phyloP scores from a whole-genome alignment of 1,140 invertebrate species.

The Cepaea nemoralis region DNA sequence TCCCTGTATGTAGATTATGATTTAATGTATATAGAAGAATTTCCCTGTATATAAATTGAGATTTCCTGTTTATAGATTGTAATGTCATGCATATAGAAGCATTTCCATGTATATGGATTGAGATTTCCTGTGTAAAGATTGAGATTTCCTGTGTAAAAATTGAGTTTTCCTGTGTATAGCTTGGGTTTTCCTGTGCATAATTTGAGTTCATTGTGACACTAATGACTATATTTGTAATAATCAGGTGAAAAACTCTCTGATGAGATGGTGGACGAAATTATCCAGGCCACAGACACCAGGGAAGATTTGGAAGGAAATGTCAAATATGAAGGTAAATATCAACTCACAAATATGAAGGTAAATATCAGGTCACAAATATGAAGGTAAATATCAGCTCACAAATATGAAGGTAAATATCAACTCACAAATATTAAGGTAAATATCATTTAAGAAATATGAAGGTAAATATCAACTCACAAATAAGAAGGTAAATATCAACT shows the following conservation, averaged over 20 bases:
- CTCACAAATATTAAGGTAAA: conserved; percentile 64
- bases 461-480: conserved; percentile 48
- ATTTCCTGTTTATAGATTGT: no score
- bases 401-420: neutral
- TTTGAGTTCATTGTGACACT: no score
- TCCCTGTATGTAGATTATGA: no score
- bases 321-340: conserved; percentile 65
- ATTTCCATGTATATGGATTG: no score
- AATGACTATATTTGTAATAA: no score
- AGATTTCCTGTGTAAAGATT: no score
- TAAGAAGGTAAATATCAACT: conserved; percentile 60
- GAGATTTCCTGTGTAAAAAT: no score
- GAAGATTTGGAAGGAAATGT: conserved; percentile 69
- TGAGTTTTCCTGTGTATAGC: no score
- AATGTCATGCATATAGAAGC: no score
- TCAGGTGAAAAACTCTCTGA: conserved; percentile 90
- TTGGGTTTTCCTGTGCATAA: no score
- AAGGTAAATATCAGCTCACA: conserved; percentile 52
- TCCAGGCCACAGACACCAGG: conserved; percentile 71
- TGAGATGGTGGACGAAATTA: conserved; percentile 84
- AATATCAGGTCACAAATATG: conserved; percentile 56
- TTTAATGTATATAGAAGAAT: no score
- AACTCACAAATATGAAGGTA: neutral
- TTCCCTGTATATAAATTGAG: no score
- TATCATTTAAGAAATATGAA: neutral